A percentile compares a stretch with the other conserved stretches of the same genome.
phyloP scores from a whole-genome alignment of 2,113 vertebrate species.

The Manacus vitellinus region DNA sequence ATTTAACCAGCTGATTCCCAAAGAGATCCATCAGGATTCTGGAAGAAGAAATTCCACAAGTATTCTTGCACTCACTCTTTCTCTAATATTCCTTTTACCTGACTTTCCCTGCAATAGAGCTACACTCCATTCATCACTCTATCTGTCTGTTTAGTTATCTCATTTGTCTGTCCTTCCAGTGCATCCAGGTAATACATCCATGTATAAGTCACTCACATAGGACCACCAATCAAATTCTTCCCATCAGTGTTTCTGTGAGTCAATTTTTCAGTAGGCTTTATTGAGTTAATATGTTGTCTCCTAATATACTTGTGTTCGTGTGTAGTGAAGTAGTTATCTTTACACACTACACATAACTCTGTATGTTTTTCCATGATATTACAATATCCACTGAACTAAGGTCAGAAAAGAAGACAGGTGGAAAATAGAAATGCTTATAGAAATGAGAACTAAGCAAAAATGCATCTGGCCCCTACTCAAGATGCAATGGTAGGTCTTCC shows the following conservation, averaged over 20 bases:
- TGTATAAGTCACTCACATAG: background rate
- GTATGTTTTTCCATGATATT: background rate
- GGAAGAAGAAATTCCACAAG: background rate
- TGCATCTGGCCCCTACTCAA: background rate
- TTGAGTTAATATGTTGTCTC: background rate
- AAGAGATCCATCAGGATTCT: background rate
- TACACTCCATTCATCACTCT: background rate
- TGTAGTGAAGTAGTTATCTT: background rate
- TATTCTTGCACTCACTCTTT: background rate
- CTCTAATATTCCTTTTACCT: background rate
- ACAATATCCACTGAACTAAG: background rate
- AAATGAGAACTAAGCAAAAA: background rate
- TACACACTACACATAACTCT: background rate
- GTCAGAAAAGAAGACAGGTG: background rate
- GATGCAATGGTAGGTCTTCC: background rate
- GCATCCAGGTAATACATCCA: background rate
- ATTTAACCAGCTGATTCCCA: background rate
- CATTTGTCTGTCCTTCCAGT: background rate
- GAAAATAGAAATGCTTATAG: background rate
- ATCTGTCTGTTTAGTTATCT: background rate
- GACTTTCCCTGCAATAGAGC: background rate
- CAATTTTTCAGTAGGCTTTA: background rate
- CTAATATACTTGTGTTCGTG: background rate
- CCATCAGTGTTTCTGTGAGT: background rate
- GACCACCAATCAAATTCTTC: background rate